Evolutionary conservation across 2,113 vertebrate species (phyloP).

Genomic region (Oncorhynchus gorbuscha): DNA sequence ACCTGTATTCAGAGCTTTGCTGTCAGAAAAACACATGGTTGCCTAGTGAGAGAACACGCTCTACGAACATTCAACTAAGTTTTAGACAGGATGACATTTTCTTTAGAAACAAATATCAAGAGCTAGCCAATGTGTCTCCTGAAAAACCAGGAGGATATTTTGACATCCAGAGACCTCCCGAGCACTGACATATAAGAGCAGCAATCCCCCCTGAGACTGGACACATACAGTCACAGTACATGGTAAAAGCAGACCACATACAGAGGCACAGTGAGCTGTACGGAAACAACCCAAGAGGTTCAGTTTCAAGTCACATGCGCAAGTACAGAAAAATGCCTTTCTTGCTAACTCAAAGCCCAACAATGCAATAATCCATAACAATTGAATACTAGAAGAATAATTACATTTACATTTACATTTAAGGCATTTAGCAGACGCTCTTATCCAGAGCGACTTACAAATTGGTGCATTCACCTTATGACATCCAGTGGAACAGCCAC

Average conservation of each 20-base stretch:
- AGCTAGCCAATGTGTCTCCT: constrained; percentile 15
- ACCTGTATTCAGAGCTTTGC: constrained; percentile 48
- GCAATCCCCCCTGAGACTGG: constrained; percentile 7
- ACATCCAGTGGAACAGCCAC: too few species aligned
- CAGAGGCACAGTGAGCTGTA: constrained; percentile 16
- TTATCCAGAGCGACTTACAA: too few species aligned
- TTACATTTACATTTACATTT: too few species aligned
- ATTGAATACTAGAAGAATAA: too few species aligned
- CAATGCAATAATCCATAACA: too few species aligned
- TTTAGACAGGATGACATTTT: constrained; percentile 40
- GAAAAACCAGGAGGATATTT: constrained; percentile 26
- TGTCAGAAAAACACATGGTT: constrained; percentile 56
- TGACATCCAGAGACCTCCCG: constrained; percentile 22
- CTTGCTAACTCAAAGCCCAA: too few species aligned
- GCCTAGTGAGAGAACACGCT: constrained; percentile 59
- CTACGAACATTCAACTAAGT: constrained; percentile 34
- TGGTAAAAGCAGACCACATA: constrained; percentile 3
- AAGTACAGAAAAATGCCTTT: too few species aligned
- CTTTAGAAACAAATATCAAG: constrained; percentile 9
- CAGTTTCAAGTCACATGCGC: too few species aligned
- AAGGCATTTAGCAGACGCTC: too few species aligned
- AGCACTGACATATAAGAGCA: constrained; percentile 1
- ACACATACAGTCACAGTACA: constrained; percentile 18
- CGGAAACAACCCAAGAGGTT: constrained; percentile 19
- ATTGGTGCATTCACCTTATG: too few species aligned